Evolutionary conservation across 2,888 invertebrate genomes (phyloP).

Genomic region (Encarsia formosa): DNA sequence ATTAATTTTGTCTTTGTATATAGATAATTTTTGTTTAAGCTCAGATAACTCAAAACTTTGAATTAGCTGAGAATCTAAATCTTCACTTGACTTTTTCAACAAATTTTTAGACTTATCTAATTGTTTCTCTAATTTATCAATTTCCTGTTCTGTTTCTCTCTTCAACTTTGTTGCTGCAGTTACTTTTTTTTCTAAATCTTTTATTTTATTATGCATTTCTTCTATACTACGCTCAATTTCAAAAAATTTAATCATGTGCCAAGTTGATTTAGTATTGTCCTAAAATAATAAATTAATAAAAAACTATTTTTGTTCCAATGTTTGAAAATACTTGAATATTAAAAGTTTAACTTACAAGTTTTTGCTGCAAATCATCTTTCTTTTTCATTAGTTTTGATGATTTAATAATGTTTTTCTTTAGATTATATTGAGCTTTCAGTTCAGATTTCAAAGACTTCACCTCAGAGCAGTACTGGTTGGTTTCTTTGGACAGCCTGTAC

Average conservation of each 20-base stretch:
- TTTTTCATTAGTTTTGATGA: not conserved
- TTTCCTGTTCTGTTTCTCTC: slow-evolving; percentile 86
- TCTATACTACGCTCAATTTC: slow-evolving; percentile 7
- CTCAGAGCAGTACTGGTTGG: no score
- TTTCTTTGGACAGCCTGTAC: no score
- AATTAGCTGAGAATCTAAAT: not conserved
- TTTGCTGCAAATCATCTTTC: not conserved
- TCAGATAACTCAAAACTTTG: not conserved
- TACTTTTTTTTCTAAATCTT: not conserved
- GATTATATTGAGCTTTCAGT: no score
- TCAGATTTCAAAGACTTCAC: no score
- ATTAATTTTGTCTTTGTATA: not conserved
- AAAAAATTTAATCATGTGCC: slow-evolving; percentile 6
- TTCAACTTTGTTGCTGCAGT: slow-evolving; percentile 45
- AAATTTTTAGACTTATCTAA: slow-evolving; percentile 76
- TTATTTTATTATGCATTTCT: slow-evolving; percentile 48
- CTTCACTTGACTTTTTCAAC: slow-evolving; percentile 53
- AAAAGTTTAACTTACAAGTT: slow-evolving; percentile 7
- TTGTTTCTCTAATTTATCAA: slow-evolving; percentile 80
- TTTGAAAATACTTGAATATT: not conserved
- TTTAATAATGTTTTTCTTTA: not conserved
- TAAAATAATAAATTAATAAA: slow-evolving; percentile 1
- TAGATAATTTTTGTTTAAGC: not conserved
- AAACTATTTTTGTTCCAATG: not conserved
- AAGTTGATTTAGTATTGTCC: slow-evolving; percentile 7